These are phyloP conservation scores for Scomber colias DNA, from an alignment of 2,113 vertebrate genomes.

Conservation along the genomic window DNA sequence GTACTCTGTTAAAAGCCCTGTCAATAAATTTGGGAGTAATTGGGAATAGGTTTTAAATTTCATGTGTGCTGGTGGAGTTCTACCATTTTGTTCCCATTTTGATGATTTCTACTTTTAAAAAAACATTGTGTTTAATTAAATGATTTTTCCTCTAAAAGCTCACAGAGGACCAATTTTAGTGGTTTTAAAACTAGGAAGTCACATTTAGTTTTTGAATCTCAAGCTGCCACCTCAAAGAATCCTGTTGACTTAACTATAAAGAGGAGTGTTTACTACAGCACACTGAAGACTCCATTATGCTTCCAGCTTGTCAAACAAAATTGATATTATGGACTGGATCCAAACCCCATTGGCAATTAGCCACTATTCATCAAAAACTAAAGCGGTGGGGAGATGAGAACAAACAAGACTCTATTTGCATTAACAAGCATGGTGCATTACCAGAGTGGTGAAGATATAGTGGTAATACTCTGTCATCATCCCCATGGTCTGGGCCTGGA, in stretches of 20 bases:
- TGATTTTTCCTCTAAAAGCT: conserved; percentile 5
- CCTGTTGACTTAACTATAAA: conserved; percentile 66
- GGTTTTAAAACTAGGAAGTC: conserved; percentile 26
- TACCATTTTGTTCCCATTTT: neutral
- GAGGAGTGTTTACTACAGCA: conserved; percentile 67
- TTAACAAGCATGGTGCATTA: conserved; percentile 87
- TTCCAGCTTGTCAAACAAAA: conserved; percentile 79
- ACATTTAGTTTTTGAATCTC: conserved; percentile 43
- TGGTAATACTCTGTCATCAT: conserved; percentile 99
- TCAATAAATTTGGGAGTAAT: neutral
- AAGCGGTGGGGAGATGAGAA: conserved; percentile 68
- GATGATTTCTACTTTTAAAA: neutral
- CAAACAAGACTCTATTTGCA: conserved; percentile 77
- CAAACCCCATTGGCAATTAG: conserved; percentile 81
- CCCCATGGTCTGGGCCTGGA: conserved; percentile 99
- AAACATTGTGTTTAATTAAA: neutral
- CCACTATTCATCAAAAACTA: conserved; percentile 80
- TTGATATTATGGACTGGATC: conserved; percentile 79
- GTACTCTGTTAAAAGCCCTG: neutral
- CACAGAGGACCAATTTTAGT: neutral
- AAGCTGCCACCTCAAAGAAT: conserved; percentile 66
- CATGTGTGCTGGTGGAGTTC: neutral
- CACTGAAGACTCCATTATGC: conserved; percentile 76
- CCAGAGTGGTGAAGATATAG: conserved; percentile 99
- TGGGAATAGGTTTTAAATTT: neutral